Conservation (phyloP, 1,140 invertebrate genomes). For the Drosophila rhopaloa region DNA sequence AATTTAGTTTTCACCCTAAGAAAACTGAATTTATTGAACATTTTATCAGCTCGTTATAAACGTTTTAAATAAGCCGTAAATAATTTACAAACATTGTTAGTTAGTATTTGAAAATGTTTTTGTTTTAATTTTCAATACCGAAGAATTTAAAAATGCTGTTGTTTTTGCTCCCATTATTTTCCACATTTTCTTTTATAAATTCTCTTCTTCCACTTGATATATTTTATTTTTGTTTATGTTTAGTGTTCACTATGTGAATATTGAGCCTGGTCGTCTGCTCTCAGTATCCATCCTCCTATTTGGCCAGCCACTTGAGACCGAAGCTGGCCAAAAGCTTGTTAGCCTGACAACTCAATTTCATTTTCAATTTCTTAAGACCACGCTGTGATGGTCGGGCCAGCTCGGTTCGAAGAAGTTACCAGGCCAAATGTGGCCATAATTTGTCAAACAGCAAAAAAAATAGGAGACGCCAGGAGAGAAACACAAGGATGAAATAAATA, state of each 20-base stretch:
- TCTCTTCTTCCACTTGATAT: slow-evolving; percentile 2
- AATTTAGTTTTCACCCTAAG: too few species aligned
- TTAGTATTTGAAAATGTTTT: background rate
- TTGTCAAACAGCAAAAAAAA: slow-evolving; percentile 63
- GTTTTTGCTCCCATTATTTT: background rate
- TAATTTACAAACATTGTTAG: background rate
- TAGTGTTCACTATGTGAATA: slow-evolving; percentile 16
- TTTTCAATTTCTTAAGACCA: slow-evolving; percentile 71
- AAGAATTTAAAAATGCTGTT: background rate
- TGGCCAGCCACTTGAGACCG: slow-evolving; percentile 48
- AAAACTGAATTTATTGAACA: too few species aligned
- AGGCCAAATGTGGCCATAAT: slow-evolving; percentile 70
- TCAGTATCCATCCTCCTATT: background rate
- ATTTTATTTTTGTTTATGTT: slow-evolving; percentile 5
- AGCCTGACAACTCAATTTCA: slow-evolving; percentile 73
- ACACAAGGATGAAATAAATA: slow-evolving; percentile 37
- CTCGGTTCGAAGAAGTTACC: slow-evolving; percentile 29
- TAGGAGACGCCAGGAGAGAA: slow-evolving; percentile 27
- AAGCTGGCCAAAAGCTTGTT: slow-evolving; percentile 65
- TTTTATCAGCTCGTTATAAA: too few species aligned
- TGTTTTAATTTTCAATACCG: background rate
- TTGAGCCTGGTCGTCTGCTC: slow-evolving; percentile 17
- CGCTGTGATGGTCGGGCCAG: slow-evolving; percentile 12
- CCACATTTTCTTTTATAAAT: slow-evolving; percentile 4
- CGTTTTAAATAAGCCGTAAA: too few species aligned